phyloP scores from a whole-genome alignment of 2,113 vertebrate genomes.

The Ciconia boyciana region DNA sequence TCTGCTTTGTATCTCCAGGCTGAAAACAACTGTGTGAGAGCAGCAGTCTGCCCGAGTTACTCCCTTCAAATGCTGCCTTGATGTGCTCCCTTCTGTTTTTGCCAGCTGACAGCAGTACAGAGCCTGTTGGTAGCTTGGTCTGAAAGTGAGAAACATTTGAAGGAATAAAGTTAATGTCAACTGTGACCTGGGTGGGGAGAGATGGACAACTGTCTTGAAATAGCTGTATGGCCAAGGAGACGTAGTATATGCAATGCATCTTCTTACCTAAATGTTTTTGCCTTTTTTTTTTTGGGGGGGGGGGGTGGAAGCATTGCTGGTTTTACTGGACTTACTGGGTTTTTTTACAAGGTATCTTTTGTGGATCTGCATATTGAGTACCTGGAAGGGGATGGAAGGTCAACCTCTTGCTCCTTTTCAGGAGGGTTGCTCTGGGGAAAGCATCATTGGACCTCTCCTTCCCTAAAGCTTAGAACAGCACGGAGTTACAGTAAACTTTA shows the following conservation, averaged over 20 bases:
- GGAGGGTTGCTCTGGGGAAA: neutral
- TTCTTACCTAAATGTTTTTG: neutral
- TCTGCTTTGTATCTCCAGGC: neutral
- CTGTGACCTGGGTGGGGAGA: neutral
- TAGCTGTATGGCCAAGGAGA: neutral
- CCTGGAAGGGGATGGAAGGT: neutral
- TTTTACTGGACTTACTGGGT: neutral
- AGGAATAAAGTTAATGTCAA: neutral
- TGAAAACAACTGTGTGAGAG: neutral
- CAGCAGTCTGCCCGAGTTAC: neutral
- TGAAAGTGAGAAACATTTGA: neutral
- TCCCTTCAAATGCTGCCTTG: neutral
- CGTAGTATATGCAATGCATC: neutral
- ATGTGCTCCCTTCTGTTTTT: neutral
- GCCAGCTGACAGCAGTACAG: neutral
- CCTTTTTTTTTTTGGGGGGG: neutral
- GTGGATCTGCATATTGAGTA: neutral
- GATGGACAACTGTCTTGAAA: neutral
- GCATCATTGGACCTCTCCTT: neutral
- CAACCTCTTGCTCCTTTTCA: neutral
- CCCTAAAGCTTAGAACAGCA: neutral
- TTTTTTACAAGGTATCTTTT: neutral
- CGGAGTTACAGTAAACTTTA: accelerated
- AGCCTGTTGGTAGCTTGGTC: neutral
- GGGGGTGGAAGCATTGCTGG: neutral